These are phyloP conservation scores for Drosophila kambysellisi DNA, from an alignment of 2,888 invertebrate species.

Conservation along the genomic window DNA sequence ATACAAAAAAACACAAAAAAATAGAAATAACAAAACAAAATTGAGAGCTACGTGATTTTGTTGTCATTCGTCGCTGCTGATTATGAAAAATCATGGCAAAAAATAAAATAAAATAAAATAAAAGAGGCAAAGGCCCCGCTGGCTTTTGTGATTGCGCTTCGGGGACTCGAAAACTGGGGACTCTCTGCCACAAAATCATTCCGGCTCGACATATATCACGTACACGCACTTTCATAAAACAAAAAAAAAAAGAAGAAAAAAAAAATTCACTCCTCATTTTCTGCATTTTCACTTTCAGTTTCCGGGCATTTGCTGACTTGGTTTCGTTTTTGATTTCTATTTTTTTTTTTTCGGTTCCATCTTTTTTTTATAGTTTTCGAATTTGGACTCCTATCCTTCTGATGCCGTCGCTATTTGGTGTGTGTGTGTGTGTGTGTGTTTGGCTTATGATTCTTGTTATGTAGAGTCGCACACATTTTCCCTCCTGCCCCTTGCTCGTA, in stretches of 20 bases:
- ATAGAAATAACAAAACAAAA: slow-evolving; percentile 26
- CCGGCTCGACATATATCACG: slow-evolving; percentile 71
- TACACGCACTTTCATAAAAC: slow-evolving; percentile 72
- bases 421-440: slow-evolving; percentile 1
- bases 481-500: slow-evolving; percentile 51
- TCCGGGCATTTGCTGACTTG: slow-evolving; percentile 49
- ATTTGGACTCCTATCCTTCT: slow-evolving; percentile 29
- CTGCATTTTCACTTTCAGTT: slow-evolving; percentile 75
- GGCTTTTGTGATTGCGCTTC: slow-evolving; percentile 54
- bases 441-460: slow-evolving; percentile 35
- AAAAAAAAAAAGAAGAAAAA: too few species aligned
- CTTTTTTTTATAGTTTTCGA: slow-evolving; percentile 9
- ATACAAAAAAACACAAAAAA: slow-evolving; percentile 19
- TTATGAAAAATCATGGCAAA: slow-evolving; percentile 79
- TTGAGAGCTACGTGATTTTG: slow-evolving; percentile 69
- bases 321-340: slow-evolving; percentile 5
- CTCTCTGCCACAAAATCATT: slow-evolving; percentile 66
- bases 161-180: slow-evolving; percentile 32
- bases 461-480: slow-evolving; percentile 15
- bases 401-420: slow-evolving; percentile 19
- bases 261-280: slow-evolving; percentile 55
- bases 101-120: slow-evolving; percentile 15
- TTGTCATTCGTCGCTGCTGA: slow-evolving; percentile 68
- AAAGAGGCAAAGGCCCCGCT: slow-evolving; percentile 55
- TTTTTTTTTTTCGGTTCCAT: slow-evolving; percentile 1